Base-by-base conservation (phyloP, 2,888 invertebrate species). In the Catocala fraxini region DNA sequence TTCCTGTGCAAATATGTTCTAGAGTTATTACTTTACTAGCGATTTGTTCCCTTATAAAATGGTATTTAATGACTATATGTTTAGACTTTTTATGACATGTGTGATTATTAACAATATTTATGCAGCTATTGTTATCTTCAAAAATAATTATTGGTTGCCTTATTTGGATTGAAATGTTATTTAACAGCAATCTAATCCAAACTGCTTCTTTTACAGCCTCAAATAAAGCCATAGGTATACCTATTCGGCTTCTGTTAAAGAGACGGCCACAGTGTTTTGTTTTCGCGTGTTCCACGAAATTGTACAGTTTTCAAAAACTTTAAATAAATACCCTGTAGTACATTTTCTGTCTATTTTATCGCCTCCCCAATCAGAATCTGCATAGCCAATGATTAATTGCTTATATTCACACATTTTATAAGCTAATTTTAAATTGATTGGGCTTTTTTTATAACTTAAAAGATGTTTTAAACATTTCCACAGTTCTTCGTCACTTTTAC, bases 91-190 rank as follows among this genome's bases (percentile, higher is more conserved):
- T 80, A 43, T 75, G 72, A 56, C 42, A 60, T 5, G 66, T 65
- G 7, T 73, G 70, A 54, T 73, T 75, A 63, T 80, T 84, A 12
- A 78, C 81, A 45, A 80, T 81, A 64, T 68, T 76, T 12, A 84
- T 84, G 58, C 80, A 83, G 11, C 81, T 77, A 57, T 76, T 80
- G 68, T 84, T 85, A 67, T 86, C 83, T 69, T 85, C 81, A 2
- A 15, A 64, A 56, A 72, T n/a, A 73, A 7, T 9, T 39, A 7
- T 39, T 39, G 39, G 39, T 9, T 15, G 15, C 0, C 15, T 15
- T 15, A 39, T 9, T 39, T 39, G 7, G 9, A 39, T 39, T 7
- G 0, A 39, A 39, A 39, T 39, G 9, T 3, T 39, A 9, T 6
- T 9, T 39, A 39, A 39, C 9, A 39, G 9, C 3, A 3, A 39